Percentiles rank a stretch among this genome's conserved stretches.
phyloP scores from a whole-genome alignment of 2,797 vertebrate genomes.

The Anisognathus igniventris region DNA sequence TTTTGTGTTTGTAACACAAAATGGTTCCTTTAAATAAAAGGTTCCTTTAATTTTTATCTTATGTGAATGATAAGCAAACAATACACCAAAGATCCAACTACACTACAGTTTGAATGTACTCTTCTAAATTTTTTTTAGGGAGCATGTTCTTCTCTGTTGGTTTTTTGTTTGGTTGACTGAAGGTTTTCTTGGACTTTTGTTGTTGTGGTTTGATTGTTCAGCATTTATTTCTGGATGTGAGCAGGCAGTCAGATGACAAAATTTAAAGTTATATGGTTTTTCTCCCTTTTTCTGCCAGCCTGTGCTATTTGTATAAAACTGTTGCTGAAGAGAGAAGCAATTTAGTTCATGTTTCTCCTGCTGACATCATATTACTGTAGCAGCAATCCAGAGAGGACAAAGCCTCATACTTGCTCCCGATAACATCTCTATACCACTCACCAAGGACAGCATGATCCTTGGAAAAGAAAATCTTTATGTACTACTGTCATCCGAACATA shows the following conservation, averaged over 20 bases:
- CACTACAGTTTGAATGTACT: not conserved
- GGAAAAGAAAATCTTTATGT: not conserved
- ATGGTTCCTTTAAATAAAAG: too few relatives aligned
- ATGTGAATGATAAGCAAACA: not conserved
- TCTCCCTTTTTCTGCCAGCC: not conserved
- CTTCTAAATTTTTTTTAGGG: not conserved
- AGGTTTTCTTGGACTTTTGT: not conserved
- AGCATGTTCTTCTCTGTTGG: accelerated
- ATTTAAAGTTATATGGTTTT: not conserved
- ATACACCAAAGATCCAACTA: not conserved
- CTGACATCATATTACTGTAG: not conserved
- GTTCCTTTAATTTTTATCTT: not conserved
- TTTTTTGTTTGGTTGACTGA: not conserved
- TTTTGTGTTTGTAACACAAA: not conserved
- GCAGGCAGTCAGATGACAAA: not conserved
- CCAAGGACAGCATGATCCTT: not conserved
- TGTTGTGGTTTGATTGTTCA: not conserved
- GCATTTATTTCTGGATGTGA: not conserved
- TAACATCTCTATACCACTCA: not conserved
- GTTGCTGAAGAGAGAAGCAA: not conserved
- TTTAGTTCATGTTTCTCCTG: not conserved
- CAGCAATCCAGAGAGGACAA: not conserved
- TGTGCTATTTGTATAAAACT: not conserved
- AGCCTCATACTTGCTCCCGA: not conserved
- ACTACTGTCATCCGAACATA: not conserved